Evolutionary conservation across 2,113 vertebrate genomes (phyloP), one percentile per base, ranked within the genome.

Genomic region (Pteruthius melanotis): DNA sequence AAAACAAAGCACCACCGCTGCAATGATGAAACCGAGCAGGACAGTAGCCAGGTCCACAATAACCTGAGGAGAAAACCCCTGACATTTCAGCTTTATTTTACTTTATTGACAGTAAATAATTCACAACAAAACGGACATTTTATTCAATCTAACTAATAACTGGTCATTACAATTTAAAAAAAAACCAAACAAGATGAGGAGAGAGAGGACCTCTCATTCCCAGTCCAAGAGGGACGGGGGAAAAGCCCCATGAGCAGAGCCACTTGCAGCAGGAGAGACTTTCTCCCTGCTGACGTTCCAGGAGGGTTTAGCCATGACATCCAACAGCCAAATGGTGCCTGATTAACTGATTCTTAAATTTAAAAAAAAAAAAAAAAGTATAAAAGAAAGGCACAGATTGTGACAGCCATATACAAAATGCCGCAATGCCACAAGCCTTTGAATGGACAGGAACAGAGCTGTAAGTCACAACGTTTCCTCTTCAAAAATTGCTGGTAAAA

Each of bases 111-210:
- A 76, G 30, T 13, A 90, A 90, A 71, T 42, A 33, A 66, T 30
- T 74, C 37, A 37, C 21, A 16, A 27, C 7, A 28, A n/a, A 80
- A 56, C 47, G 7, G 59, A 37, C 14, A 44, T 44, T 57, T 75
- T 28, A 50, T 59, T 76, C 14, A 63, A 27, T n/a, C 42, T 31
- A 42, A 72, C 22, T 26, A 84, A 63, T 53, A 52, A 27, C 4
- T 44, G 17, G 30, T 40, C 59, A 77, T 57, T 61, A 52, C 61
- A 89, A 28, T 28, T 28, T 11, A 2, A 24, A 54, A 49, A 52
- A 10, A 7, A 21, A 9, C 2, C 10, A 71, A 64, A 45, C 7
- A 26, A 39, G 68, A 30, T 10, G 9, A 37, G 0, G 8, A 22
- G 37, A 35, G 44, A 52, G 12, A 35, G 42, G 23, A 66, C 27